These are phyloP conservation scores for Agrotis segetum DNA, from an alignment of 2,888 invertebrate genomes.

Conservation along the genomic window DNA sequence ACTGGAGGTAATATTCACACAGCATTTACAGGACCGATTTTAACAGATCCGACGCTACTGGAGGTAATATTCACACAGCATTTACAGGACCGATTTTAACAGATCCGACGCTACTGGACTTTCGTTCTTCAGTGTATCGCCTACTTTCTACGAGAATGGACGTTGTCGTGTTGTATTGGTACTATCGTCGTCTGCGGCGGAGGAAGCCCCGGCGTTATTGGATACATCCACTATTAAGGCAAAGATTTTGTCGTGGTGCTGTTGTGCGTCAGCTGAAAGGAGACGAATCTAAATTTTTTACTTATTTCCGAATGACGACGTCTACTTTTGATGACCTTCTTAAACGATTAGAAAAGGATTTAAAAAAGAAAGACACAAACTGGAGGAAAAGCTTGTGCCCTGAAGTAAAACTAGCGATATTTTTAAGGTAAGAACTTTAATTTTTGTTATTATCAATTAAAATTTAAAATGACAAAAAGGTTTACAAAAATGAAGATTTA, in stretches of 20 bases:
- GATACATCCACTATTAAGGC: constrained; percentile 2
- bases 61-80: no score
- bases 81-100: constrained; percentile 31
- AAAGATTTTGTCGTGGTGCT: constrained; percentile 9
- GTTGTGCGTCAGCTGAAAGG: constrained; percentile 54
- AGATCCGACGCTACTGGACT: constrained; percentile 44
- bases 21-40: no score
- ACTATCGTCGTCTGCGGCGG: constrained; percentile 55
- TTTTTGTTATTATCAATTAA: constrained; percentile 27
- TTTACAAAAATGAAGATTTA: not conserved
- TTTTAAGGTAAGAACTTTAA: constrained; percentile 51
- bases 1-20: no score
- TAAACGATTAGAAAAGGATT: constrained; percentile 46
- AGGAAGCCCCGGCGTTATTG: constrained; percentile 61
- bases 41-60: no score
- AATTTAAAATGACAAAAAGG: constrained; percentile 1
- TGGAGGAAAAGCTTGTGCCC: constrained; percentile 49
- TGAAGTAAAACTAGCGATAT: constrained; percentile 43
- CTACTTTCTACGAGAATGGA: constrained; percentile 40
- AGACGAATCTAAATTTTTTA: constrained; percentile 57
- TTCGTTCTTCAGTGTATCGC: constrained; percentile 37
- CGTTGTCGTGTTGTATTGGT: constrained; percentile 59
- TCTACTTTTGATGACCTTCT: constrained; percentile 46
- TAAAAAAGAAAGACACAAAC: constrained; percentile 47
- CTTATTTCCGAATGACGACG: constrained; percentile 40